Conservation (phyloP, 2,113 vertebrate genomes). For the Centrocercus urophasianus region DNA sequence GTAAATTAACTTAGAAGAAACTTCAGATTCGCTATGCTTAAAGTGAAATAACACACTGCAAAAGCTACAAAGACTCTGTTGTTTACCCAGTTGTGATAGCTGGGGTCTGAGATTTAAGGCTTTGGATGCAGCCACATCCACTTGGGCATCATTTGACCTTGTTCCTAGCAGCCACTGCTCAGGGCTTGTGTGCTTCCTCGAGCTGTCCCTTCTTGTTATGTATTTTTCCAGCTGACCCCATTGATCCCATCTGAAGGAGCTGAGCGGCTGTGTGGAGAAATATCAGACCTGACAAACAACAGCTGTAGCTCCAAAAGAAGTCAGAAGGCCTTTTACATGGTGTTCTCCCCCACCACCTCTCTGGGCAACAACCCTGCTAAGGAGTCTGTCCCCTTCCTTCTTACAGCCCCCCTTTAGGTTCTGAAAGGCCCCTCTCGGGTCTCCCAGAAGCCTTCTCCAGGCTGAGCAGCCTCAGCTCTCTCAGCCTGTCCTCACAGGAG, state of each 20-base stretch:
- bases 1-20: background rate
- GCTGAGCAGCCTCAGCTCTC: no score
- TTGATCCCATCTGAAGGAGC: conserved; percentile 32
- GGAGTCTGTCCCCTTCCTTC: no score
- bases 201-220: conserved; percentile 1
- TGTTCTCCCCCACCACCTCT: background rate
- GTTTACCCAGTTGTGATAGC: background rate
- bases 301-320: conserved; percentile 23
- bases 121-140: background rate
- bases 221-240: conserved; percentile 45
- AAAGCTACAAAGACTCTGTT: background rate
- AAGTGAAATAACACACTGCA: background rate
- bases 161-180: background rate
- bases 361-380: no score
- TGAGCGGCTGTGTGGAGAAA: background rate
- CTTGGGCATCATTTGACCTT: background rate
- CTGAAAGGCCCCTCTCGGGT: no score
- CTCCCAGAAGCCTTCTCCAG: no score
- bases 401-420: no score
- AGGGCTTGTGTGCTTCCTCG: background rate
- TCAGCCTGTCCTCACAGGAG: no score
- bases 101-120: background rate
- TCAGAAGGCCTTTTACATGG: background rate
- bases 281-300: conserved; percentile 19
- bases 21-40: background rate